phyloP scores from a whole-genome alignment of 2,113 vertebrate genomes.

The Nesogale talazaci region DNA sequence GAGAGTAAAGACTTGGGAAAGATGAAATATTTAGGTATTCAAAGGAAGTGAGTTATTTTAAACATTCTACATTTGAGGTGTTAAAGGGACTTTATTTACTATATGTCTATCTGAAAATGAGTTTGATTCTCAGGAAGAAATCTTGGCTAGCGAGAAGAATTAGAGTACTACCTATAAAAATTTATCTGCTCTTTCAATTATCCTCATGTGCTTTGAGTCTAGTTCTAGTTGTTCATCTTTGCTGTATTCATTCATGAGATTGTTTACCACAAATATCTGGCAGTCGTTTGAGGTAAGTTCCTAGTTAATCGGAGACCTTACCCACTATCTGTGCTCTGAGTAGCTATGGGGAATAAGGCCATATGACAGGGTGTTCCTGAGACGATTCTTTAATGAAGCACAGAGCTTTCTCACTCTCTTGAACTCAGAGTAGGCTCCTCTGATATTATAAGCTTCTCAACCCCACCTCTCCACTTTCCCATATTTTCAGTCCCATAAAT shows the following conservation, averaged over 20 bases:
- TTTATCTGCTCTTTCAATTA: constrained; percentile 15
- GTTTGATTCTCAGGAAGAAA: constrained; percentile 11
- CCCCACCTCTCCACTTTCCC: neutral
- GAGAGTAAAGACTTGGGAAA: constrained; percentile 31
- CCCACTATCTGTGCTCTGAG: neutral
- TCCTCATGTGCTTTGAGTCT: constrained; percentile 6
- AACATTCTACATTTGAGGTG: neutral
- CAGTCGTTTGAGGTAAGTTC: neutral
- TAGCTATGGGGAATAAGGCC: neutral
- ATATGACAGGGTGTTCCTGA: neutral
- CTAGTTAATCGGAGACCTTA: neutral
- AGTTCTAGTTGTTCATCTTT: constrained; percentile 25
- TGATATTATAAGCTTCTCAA: neutral
- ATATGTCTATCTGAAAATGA: neutral
- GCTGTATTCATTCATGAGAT: neutral
- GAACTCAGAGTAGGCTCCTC: neutral
- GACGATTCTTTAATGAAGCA: constrained; percentile 10
- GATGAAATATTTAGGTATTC: neutral
- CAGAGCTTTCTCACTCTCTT: too few relatives aligned
- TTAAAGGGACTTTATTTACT: neutral
- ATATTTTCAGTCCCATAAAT: neutral
- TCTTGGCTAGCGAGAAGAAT: constrained; percentile 20
- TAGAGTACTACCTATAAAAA: neutral
- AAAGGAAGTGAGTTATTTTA: constrained; percentile 7
- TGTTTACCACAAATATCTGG: neutral